Conservation (phyloP, 2,888 invertebrate species). For the Carcina quercana region DNA sequence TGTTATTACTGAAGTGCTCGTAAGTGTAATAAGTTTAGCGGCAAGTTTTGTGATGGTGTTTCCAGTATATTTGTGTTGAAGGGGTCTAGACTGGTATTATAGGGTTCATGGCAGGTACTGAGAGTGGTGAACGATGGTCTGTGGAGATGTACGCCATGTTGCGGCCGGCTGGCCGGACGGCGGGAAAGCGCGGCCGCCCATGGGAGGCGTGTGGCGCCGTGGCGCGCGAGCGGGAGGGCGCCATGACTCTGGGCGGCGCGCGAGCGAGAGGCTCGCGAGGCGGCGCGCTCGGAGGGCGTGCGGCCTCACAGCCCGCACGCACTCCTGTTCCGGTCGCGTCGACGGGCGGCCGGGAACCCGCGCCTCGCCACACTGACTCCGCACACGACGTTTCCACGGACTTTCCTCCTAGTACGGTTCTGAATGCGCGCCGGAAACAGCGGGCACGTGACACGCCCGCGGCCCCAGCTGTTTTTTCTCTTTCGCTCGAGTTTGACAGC, state of each 20-base stretch:
- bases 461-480: constrained; percentile 60
- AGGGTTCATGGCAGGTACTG: not conserved
- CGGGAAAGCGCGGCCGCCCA: constrained; percentile 73
- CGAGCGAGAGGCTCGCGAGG: constrained; percentile 62
- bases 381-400: constrained; percentile 47
- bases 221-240: constrained; percentile 45
- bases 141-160: constrained; percentile 62
- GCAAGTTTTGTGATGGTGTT: too few species aligned
- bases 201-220: constrained; percentile 66
- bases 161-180: constrained; percentile 50
- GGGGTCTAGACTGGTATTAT: too few species aligned
- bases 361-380: constrained; percentile 62
- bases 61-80: too few species aligned
- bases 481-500: constrained; percentile 59
- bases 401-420: constrained; percentile 63
- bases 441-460: constrained; percentile 67
- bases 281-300: constrained; percentile 76
- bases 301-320: constrained; percentile 64
- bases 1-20: too few species aligned
- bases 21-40: too few species aligned
- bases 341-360: constrained; percentile 71
- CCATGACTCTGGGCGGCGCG: constrained; percentile 28
- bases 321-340: constrained; percentile 73
- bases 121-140: constrained; percentile 39
- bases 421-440: constrained; percentile 66